Base-by-base conservation (phyloP, 2,888 invertebrate species). In the Leucoptera coffeella region DNA sequence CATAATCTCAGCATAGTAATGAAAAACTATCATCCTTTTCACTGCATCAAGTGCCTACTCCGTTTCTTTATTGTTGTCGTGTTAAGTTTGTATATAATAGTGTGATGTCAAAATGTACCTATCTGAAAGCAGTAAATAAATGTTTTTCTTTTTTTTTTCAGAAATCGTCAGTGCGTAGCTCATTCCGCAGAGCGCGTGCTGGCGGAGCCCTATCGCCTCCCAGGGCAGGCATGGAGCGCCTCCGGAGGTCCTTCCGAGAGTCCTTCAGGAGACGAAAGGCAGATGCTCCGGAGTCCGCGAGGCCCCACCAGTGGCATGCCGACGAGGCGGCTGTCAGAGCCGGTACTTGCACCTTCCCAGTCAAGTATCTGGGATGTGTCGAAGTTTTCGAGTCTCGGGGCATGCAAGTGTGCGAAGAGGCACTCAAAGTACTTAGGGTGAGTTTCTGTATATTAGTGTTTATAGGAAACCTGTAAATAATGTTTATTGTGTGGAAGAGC, bases 401-500 rank as follows among this genome's bases (percentile, higher is more conserved):
- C 26, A 99, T 99, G 95, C 93, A 95, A 69, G 93, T 97, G 32
- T 99, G 99, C 74, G 99, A 99, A 61, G 96, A 96, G 61, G 99
- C 99, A 26, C 78, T 99, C 34, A 97, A 96, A 76, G 90, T 93
- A 37, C 78, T 99, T 35, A 80, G 93, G 75, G 94, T 94, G 60
- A 80, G 85, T 72, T 22, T 15, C 13, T n/a, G n/a, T n/a, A n/a
- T n/a, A n/a, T n/a, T n/a, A n/a, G n/a, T n/a, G n/a, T n/a, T n/a
- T n/a, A n/a, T n/a, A n/a, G n/a, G n/a, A n/a, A n/a, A n/a, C n/a
- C n/a, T n/a, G n/a, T 11, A 12, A 24, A 13, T 24, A 7, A 12
- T 9, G 40, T 88, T 94, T 62, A 82, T 93, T 37, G 92, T 94
- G 58, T 93, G n/a, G n/a, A n/a, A n/a, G n/a, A n/a, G n/a, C n/a